Evolutionary conservation across 1,140 invertebrate genomes (phyloP).

Genomic region (Pseudomyrmex gracilis): DNA sequence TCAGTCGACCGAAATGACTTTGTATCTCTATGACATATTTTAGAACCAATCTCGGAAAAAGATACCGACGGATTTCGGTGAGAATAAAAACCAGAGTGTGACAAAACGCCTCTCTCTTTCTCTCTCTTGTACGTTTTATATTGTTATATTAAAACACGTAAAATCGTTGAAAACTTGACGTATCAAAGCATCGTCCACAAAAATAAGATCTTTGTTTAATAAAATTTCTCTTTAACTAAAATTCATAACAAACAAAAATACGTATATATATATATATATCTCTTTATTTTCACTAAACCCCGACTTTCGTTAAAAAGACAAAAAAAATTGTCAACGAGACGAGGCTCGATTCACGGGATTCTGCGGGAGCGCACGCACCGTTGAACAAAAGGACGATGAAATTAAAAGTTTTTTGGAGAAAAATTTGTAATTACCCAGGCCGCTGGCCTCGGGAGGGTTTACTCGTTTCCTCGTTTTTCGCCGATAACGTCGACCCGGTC

Average conservation of each 20-base stretch:
- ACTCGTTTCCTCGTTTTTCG: conserved; percentile 66
- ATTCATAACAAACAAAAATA: not conserved
- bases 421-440: conserved; percentile 74
- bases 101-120: not conserved
- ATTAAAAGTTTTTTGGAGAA: conserved; percentile 77
- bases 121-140: too few species aligned
- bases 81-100: not conserved
- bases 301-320: conserved; percentile 14
- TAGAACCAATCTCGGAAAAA: conserved; percentile 54
- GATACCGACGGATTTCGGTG: not conserved
- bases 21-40: conserved; percentile 57
- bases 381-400: conserved; percentile 64
- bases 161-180: not conserved
- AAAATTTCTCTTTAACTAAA: not conserved
- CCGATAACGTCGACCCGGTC: conserved; percentile 66
- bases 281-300: not conserved
- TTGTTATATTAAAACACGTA: not conserved
- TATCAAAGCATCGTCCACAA: too few species aligned
- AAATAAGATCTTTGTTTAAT: too few species aligned
- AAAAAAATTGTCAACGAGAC: not conserved
- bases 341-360: conserved; percentile 15
- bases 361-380: conserved; percentile 15
- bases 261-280: not conserved
- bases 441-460: conserved; percentile 51
- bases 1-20: conserved; percentile 67